Evolutionary conservation across 2,797 vertebrate genomes (phyloP).

Genomic region (Tokudaia muenninki): DNA sequence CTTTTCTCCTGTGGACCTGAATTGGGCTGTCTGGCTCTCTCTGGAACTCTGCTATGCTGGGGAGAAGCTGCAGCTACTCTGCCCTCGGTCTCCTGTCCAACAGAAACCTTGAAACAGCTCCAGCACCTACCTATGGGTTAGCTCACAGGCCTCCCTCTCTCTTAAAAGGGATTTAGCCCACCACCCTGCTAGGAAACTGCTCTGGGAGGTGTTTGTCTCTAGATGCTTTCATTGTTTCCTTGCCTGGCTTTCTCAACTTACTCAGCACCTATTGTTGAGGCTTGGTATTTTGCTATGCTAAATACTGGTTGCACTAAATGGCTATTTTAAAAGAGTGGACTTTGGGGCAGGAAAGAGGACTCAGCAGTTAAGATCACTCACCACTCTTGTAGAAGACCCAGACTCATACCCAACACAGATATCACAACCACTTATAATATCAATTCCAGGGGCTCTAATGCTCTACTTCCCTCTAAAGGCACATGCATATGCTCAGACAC

Average conservation of each 20-base stretch:
- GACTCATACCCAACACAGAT: neutral
- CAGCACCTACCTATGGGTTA: neutral
- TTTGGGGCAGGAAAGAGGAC: neutral
- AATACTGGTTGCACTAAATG: neutral
- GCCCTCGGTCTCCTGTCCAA: neutral
- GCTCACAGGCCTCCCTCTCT: no score
- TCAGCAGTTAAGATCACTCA: neutral
- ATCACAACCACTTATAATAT: neutral
- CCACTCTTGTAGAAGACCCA: neutral
- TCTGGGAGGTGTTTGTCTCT: no score
- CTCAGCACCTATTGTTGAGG: neutral
- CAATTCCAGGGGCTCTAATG: neutral
- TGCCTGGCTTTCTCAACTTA: neutral
- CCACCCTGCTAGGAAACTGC: no score
- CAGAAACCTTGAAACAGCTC: neutral
- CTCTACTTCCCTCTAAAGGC: neutral
- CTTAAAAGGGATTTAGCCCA: no score
- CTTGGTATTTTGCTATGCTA: neutral
- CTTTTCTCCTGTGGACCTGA: no score
- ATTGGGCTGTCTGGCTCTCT: neutral
- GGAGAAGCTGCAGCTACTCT: neutral
- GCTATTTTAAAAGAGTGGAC: neutral
- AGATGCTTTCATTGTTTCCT: neutral
- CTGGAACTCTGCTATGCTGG: neutral
- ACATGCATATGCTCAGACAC: neutral